Base-by-base conservation (phyloP, 2,888 invertebrate genomes). In the Thecocarcelia acutangulata region DNA sequence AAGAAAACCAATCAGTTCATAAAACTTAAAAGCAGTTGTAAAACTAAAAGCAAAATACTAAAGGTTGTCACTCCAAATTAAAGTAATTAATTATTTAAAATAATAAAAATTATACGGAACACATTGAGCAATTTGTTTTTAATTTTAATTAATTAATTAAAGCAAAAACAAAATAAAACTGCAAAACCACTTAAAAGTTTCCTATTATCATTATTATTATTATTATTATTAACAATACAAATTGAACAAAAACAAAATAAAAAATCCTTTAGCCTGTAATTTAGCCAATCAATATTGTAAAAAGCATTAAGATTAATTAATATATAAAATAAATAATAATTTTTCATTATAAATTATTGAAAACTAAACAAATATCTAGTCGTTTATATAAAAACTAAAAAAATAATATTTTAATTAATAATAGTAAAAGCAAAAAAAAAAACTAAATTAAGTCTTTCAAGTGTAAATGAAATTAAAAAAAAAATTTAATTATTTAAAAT, bases 211-310 rank as follows among this genome's bases (percentile, higher is more conserved):
- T 72, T 76, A 75, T 40, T 70, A 37, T 50, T 13, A 44, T 33
- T 11, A 82, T 72, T 76, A 75, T 40, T 70, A 37, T 50, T 13
- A 44, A 19, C 24, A 58, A 46, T 54, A 44, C 37, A 50, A 58
- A 69, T 37, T 24, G 11, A 54, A 44, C 8, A 42, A 44, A 9
- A 24, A 58, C 4, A 54, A 40, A 73, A 59, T 12, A 8, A 15
- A 76, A 61, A 59, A 13, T 74, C 69, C 54, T 78, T 76, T 83
- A 83, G 83, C 83, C 63, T 81, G 81, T 83, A 83, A 70, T 83
- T 76, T 83, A 83, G 83, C 83, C 81, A 83, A 83, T 83, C 78
- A 82, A 79, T 76, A 83, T 66, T 83, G 68, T 58, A 83, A 79
- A 64, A 70, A 44, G 12, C 24, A n/a, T 50, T 50, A 50, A 21